Base-by-base conservation (phyloP, 2,113 vertebrate genomes). In the Campylomormyrus numenius region DNA sequence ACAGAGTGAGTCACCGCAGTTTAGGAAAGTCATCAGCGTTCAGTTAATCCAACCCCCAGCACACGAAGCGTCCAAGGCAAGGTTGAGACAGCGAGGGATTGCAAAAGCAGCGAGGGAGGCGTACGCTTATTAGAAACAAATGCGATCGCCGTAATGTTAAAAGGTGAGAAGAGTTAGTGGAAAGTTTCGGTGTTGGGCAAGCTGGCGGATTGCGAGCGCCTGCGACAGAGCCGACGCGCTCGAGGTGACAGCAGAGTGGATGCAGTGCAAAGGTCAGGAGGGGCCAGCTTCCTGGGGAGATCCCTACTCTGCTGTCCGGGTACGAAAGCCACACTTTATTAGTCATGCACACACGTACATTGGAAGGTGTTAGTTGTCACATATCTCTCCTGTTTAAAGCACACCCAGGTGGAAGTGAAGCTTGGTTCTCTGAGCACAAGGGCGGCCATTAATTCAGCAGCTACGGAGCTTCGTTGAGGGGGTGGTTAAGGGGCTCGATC, bases 171-270 rank as follows among this genome's bases (percentile, higher is more conserved):
- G 46, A 62, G 21, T 17, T 21, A 89, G n/a, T 1, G 39, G 77
- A 48, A 31, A 85, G 52, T 85, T 89, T 89, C 0, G n/a, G 11
- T 89, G 74, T 39, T 89, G 66, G 19, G 88, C 62, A 52, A 52
- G n/a, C 50, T 13, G 74, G 17, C 1, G 15, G 15, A 56, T 27
- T 53, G 85, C 24, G 2, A 21, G 31, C 3, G 50, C 13, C 19
- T 15, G 21, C 27, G 6, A 10, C 5, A 15, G 48, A 21, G 31
- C 11, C 2, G 50, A 87, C 9, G 3, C 0, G 10, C n/a, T 50
- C 0, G 9, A 27, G 46, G 74, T 39, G 53, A 56, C 8, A 17
- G 74, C 74, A 77, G 6, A 77, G 74, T 39, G 74, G 35, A 77
- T 77, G 74, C 35, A 5, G 31, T 10, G 1, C 35, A 80, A 17